Base-by-base conservation (phyloP, 2,113 vertebrate species). In the Macquaria ambigua region DNA sequence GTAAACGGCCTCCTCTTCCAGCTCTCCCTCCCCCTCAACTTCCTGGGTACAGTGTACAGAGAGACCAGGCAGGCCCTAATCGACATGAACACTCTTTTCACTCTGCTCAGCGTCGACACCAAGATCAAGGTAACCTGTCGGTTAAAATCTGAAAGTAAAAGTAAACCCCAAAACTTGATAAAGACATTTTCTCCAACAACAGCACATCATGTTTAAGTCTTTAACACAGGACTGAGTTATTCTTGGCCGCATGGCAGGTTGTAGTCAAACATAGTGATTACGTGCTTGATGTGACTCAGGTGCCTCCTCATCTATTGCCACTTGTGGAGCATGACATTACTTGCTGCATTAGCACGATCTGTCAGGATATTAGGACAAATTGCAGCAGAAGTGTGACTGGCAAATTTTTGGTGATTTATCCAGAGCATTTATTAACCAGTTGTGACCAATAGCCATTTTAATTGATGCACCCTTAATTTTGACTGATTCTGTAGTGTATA, bases 1-100 rank as follows among this genome's bases (percentile, higher is more conserved):
- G 98, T 99, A 90, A 99, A 99, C 56, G 98, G 98, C 74, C 96
- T 99, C 79, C 96, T 99, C 74, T 99, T 99, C 94, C 98, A 99
- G 93, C 97, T 99, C 85, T 99, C 98, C 61, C 93, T 99, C 62
- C 98, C 98, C 16, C 96, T 99, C 16, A 99, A 99, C 95, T 99
- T 99, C 94, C 93, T 99, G 95, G 98, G 98, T 80, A 99, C 98
- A 1, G 98, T 99, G 11, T 99, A 99, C 95, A 96, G 98, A 96
- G 98, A 99, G 94, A 99, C 98, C 59, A 96, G 98, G 83, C 98
- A 99, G 96, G 98, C 98, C 3, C 97, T 99, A 53, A 99, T 99
- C 79, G 98, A 99, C 93, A 99, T 99, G 98, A 97, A 99, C 91
- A 97, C 97, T 50, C 96, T 99, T 81, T 99, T 99, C 92, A 98